Evolutionary conservation across 2,888 invertebrate genomes (phyloP).

Genomic region (Stratiomys singularior): DNA sequence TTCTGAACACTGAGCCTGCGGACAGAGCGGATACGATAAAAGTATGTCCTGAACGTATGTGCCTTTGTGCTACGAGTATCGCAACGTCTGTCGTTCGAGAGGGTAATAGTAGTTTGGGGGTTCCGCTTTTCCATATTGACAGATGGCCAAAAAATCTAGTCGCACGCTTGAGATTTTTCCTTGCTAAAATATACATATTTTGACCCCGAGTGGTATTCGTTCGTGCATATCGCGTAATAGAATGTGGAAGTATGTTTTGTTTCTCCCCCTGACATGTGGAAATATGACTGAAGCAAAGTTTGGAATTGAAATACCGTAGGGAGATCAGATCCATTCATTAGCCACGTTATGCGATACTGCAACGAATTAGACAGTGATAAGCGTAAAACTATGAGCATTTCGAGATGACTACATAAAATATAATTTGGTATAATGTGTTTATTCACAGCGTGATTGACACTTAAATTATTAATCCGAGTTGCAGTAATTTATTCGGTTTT

Average conservation of each 20-base stretch:
- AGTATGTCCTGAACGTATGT: background rate
- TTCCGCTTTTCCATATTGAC: conserved; percentile 45
- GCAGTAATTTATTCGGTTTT: no score
- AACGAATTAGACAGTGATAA: conserved; percentile 36
- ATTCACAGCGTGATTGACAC: conserved; percentile 20
- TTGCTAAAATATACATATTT: background rate
- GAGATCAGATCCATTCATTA: conserved; percentile 42
- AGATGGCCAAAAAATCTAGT: conserved; percentile 51
- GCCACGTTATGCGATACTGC: conserved; percentile 39
- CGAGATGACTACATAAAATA: conserved; percentile 33
- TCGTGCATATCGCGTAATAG: background rate
- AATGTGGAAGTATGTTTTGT: conserved; percentile 43
- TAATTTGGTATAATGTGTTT: conserved; percentile 41
- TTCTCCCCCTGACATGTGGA: background rate
- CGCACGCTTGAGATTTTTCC: conserved; percentile 46
- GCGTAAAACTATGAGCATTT: conserved; percentile 35
- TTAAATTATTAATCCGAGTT: conserved; percentile 4
- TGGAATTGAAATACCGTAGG: conserved; percentile 36
- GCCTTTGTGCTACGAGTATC: background rate
- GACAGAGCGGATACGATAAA: background rate
- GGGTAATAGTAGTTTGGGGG: conserved; percentile 14
- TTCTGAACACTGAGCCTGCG: conserved; percentile 4
- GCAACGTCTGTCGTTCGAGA: background rate
- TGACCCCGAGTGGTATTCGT: background rate
- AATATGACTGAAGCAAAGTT: conserved; percentile 31